Percentiles rank a stretch among this genome's conserved stretches.
Conservation (phyloP, 2,113 vertebrate genomes). For the Panthera uncia region DNA sequence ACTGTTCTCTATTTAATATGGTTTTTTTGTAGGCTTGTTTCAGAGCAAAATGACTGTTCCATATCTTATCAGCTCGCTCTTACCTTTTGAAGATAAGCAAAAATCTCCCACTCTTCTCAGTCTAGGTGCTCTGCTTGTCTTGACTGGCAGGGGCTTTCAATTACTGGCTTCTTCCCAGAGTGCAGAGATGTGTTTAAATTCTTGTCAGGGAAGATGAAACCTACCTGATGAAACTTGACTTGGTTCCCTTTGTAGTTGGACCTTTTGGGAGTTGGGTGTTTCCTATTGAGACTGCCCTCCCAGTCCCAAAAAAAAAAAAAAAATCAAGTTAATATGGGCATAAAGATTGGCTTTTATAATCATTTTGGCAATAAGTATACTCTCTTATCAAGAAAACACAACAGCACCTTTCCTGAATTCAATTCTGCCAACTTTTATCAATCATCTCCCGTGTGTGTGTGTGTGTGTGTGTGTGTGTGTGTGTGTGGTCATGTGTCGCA, state of each 20-base stretch:
- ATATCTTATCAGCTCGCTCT: not conserved
- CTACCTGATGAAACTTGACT: not conserved
- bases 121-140: not conserved
- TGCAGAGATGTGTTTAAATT: not conserved
- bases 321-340: not conserved
- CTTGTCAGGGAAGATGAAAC: not conserved
- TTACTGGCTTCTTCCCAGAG: not conserved
- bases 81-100: conserved; percentile 49
- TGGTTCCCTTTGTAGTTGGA: not conserved
- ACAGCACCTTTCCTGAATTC: not conserved
- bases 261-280: not conserved
- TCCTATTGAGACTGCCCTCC: not conserved
- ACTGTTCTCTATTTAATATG: not conserved
- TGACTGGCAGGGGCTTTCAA: not conserved
- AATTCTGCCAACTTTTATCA: conserved; percentile 33
- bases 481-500: not conserved
- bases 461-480: not conserved
- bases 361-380: not conserved
- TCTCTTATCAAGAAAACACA: not conserved
- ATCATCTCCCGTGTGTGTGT: not conserved
- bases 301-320: not conserved
- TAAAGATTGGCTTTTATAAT: not conserved
- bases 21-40: not conserved
- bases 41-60: not conserved
- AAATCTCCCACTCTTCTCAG: not conserved